A percentile compares a stretch with the other conserved stretches of the same genome.
These are phyloP conservation scores for Tetropium fuscum DNA, from an alignment of 2,888 invertebrate species.

Conservation along the genomic window DNA sequence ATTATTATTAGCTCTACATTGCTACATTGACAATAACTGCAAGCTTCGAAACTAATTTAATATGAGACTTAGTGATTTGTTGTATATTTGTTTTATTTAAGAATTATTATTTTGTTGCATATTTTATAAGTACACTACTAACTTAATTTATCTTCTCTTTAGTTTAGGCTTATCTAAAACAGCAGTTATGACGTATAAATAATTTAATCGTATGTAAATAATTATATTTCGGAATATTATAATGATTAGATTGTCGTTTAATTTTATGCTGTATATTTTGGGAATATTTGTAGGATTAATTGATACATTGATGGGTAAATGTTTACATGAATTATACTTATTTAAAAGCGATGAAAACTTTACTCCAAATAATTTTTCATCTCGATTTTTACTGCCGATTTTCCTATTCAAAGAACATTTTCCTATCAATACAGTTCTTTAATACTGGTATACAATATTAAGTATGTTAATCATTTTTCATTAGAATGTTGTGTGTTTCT, in stretches of 20 bases:
- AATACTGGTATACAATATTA: constrained; percentile 25
- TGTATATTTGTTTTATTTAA: too few species aligned
- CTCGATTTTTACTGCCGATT: neutral
- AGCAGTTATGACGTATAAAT: neutral
- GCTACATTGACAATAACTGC: too few species aligned
- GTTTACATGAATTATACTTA: neutral
- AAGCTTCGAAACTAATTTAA: too few species aligned
- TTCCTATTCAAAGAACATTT: too few species aligned
- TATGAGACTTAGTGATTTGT: too few species aligned
- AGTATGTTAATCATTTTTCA: constrained; percentile 19
- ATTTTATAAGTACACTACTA: too few species aligned
- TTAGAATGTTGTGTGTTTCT: constrained; percentile 26
- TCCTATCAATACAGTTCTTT: constrained; percentile 10
- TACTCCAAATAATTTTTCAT: neutral
- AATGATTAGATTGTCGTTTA: constrained; percentile 33
- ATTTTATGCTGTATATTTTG: constrained; percentile 39
- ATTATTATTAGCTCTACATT: too few species aligned
- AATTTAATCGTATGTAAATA: constrained; percentile 49
- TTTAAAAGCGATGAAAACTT: neutral
- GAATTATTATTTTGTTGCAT: too few species aligned
- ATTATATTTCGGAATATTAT: constrained; percentile 45
- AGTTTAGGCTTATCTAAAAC: too few species aligned
- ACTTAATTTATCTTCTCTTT: too few species aligned
- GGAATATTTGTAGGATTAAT: constrained; percentile 13
- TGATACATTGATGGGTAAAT: constrained; percentile 2